Percentiles rank a stretch among this genome's conserved stretches.
Conservation (phyloP, 2,888 invertebrate species). For the Chrysolina americana region DNA sequence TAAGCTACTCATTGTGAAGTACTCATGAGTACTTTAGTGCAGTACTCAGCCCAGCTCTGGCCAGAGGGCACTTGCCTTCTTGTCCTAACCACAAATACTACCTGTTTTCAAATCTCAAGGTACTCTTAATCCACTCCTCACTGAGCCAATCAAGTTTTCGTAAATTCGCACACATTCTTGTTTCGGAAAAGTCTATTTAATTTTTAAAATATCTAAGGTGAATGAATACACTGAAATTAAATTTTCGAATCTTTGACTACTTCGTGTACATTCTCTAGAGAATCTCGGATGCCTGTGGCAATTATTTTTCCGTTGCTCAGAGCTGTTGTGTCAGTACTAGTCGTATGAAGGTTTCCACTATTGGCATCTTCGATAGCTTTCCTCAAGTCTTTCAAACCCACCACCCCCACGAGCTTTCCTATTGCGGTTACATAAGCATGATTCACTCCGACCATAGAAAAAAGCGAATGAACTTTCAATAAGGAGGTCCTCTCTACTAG, state of each 20-base stretch:
- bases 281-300: slow-evolving; percentile 36
- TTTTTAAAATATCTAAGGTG: too few relatives aligned
- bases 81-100: too few relatives aligned
- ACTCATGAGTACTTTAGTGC: neutral
- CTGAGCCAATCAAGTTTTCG: too few relatives aligned
- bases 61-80: too few relatives aligned
- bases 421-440: slow-evolving; percentile 98
- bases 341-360: slow-evolving; percentile 73
- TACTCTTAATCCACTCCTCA: too few relatives aligned
- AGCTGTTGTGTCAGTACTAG: slow-evolving; percentile 18
- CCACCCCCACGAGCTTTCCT: slow-evolving; percentile 92
- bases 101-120: too few relatives aligned
- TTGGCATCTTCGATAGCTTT: slow-evolving; percentile 93
- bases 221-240: slow-evolving; percentile 23
- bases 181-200: neutral
- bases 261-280: slow-evolving; percentile 38
- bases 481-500: slow-evolving; percentile 94
- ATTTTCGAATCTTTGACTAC: slow-evolving; percentile 39
- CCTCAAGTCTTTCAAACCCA: slow-evolving; percentile 92
- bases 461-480: slow-evolving; percentile 94
- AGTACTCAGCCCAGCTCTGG: neutral
- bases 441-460: slow-evolving; percentile 98
- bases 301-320: slow-evolving; percentile 36
- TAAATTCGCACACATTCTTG: neutral
- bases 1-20: neutral